phyloP scores from a whole-genome alignment of 2,888 invertebrate genomes.

The Mylabris sibirica region DNA sequence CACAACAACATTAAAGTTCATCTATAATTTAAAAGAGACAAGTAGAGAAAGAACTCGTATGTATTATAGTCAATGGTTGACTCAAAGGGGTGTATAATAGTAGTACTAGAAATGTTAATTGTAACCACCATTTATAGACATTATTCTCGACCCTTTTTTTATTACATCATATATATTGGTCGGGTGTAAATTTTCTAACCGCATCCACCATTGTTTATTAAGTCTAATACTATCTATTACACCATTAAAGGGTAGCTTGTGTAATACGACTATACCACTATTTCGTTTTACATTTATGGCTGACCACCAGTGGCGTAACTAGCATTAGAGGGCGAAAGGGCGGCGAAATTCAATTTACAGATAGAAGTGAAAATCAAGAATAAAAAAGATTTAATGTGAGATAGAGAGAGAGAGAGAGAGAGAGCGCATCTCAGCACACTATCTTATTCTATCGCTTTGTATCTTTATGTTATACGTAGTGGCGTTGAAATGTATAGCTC shows the following conservation, averaged over 20 bases:
- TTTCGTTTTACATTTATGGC: slow-evolving; percentile 46
- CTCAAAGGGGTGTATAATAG: slow-evolving; percentile 36
- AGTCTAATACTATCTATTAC: slow-evolving; percentile 26
- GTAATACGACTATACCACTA: slow-evolving; percentile 39
- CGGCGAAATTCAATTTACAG: too few species aligned
- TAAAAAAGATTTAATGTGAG: too few species aligned
- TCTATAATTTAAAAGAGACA: not conserved
- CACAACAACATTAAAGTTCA: slow-evolving; percentile 31
- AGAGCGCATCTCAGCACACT: too few species aligned
- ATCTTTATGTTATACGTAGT: too few species aligned
- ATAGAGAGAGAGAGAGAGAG: too few species aligned
- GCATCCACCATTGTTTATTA: slow-evolving; percentile 25
- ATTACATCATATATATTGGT: slow-evolving; percentile 24
- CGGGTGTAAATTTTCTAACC: slow-evolving; percentile 28
- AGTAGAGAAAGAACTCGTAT: not conserved
- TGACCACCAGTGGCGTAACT: slow-evolving; percentile 40
- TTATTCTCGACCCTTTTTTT: slow-evolving; percentile 23
- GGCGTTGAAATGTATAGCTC: too few species aligned
- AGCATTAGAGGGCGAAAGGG: too few species aligned
- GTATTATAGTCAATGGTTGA: slow-evolving; percentile 42
- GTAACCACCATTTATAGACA: slow-evolving; percentile 17
- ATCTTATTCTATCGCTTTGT: too few species aligned
- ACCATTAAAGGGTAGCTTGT: slow-evolving; percentile 29
- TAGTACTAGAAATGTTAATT: slow-evolving; percentile 18
- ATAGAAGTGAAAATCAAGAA: too few species aligned